Percentiles rank a stretch among this genome's conserved stretches.
Conservation (phyloP, 2,888 invertebrate genomes). For the Agriopis marginaria region DNA sequence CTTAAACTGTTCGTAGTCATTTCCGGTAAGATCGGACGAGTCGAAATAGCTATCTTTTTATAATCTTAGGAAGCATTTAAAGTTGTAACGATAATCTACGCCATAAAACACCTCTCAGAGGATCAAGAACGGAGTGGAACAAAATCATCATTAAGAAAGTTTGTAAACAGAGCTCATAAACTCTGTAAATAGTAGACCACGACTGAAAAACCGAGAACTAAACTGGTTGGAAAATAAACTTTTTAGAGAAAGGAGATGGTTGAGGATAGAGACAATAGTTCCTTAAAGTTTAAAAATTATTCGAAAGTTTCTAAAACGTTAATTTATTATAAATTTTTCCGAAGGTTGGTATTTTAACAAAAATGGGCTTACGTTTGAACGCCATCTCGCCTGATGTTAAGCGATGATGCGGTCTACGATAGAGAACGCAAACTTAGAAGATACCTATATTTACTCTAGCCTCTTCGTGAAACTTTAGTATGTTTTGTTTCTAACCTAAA, state of each 20-base stretch:
- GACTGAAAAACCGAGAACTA: neutral
- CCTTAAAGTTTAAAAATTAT: neutral
- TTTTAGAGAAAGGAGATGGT: neutral
- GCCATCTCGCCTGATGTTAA: too few relatives aligned
- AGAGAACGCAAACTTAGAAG: too few relatives aligned
- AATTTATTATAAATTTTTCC: neutral
- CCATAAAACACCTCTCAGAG: conserved; percentile 18
- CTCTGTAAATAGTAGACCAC: conserved; percentile 1
- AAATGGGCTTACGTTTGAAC: too few relatives aligned
- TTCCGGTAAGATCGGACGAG: conserved; percentile 18
- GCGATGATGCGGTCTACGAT: too few relatives aligned
- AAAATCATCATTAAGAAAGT: conserved; percentile 9
- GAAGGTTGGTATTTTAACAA: too few relatives aligned
- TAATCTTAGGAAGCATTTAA: conserved; percentile 12
- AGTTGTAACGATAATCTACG: conserved; percentile 15
- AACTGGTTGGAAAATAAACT: neutral
- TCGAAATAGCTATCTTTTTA: conserved; percentile 9
- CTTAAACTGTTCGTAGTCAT: conserved; percentile 9
- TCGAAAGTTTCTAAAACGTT: neutral
- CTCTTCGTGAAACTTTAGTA: too few relatives aligned
- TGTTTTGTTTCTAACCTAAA: too few relatives aligned
- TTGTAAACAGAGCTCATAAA: conserved; percentile 5
- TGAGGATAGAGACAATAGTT: neutral
- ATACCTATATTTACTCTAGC: too few relatives aligned
- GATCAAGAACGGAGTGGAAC: neutral